phyloP scores from a whole-genome alignment of 2,888 invertebrate genomes.

The Amphipoea oculea region DNA sequence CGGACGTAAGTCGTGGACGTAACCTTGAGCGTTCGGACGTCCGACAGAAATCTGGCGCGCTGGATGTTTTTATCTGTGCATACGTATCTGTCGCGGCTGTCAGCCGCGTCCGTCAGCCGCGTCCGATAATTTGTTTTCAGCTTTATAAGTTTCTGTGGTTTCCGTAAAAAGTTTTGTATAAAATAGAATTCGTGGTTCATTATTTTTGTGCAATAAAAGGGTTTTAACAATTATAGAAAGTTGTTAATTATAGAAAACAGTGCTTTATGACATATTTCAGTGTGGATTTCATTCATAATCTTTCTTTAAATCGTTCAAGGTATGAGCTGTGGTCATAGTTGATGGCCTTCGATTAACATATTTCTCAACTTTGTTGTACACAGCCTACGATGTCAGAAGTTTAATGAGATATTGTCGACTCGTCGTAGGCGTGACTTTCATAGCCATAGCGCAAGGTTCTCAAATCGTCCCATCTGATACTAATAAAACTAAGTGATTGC shows the following conservation, averaged over 20 bases:
- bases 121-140: too few relatives aligned
- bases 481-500: conserved; percentile 38
- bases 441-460: conserved; percentile 74
- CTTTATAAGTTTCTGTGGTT: conserved; percentile 21
- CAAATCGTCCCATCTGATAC: conserved; percentile 56
- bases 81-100: too few relatives aligned
- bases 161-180: conserved; percentile 44
- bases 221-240: not conserved
- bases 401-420: conserved; percentile 74
- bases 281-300: conserved; percentile 59
- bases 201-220: not conserved
- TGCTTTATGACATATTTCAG: conserved; percentile 16
- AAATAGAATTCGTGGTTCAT: not conserved
- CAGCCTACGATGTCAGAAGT: conserved; percentile 79
- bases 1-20: too few relatives aligned
- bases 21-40: too few relatives aligned
- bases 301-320: conserved; percentile 64
- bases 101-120: too few relatives aligned
- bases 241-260: not conserved
- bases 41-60: too few relatives aligned
- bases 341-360: conserved; percentile 86
- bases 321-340: conserved; percentile 76
- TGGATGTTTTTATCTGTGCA: too few relatives aligned
- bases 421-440: conserved; percentile 81
- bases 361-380: conserved; percentile 83